Conservation (phyloP, 2,888 invertebrate genomes). For the Chromoteleia sp. region DNA sequence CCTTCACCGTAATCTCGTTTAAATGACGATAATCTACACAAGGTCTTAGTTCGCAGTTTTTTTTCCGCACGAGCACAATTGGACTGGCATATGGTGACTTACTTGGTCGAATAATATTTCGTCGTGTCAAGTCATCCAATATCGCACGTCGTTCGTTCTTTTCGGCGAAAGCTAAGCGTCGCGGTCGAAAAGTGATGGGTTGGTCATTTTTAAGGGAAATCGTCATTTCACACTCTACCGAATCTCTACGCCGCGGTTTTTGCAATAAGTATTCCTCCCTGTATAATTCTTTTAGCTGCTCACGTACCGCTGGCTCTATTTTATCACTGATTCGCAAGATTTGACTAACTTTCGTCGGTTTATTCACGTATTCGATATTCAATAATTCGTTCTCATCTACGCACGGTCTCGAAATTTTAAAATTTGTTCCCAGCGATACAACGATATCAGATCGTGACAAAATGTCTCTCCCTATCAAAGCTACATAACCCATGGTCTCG, state of each 20-base stretch:
- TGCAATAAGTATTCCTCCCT: constrained; percentile 7
- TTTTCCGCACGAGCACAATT: constrained; percentile 2
- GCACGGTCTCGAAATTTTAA: not conserved
- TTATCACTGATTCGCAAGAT: not conserved
- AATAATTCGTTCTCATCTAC: not conserved
- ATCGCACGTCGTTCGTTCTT: not conserved
- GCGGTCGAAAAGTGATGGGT: constrained; percentile 17
- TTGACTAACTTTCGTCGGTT: not conserved
- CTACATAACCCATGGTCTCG: constrained; percentile 21
- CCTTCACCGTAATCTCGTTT: constrained; percentile 73
- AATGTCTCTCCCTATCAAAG: constrained; percentile 28
- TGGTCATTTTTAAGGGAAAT: constrained; percentile 14
- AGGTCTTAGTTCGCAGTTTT: constrained; percentile 51
- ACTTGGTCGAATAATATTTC: constrained; percentile 35
- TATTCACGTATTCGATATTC: constrained; percentile 1
- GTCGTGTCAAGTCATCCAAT: not conserved
- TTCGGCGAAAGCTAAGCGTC: constrained; percentile 15
- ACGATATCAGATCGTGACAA: not conserved
- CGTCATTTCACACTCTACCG: constrained; percentile 6
- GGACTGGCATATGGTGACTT: constrained; percentile 33
- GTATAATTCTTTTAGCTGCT: not conserved
- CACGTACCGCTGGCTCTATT: not conserved
- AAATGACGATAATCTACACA: constrained; percentile 75
- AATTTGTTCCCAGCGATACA: not conserved
- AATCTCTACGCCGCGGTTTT: too few species aligned